phyloP scores from a whole-genome alignment of 1,140 invertebrate species.

The Aporrectodea caliginosa region DNA sequence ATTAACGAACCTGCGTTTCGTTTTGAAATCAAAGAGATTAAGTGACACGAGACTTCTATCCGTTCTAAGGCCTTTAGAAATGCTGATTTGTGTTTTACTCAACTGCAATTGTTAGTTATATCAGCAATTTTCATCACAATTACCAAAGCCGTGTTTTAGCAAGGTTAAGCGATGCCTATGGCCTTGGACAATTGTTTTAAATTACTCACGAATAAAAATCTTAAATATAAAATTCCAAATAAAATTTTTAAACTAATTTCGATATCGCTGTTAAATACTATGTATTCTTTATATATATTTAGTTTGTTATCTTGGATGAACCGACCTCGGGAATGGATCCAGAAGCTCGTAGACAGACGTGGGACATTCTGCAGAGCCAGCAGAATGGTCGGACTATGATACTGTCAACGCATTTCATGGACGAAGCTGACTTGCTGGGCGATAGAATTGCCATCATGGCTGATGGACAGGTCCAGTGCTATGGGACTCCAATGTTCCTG shows the following conservation, averaged over 20 bases:
- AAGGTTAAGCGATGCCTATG: neutral
- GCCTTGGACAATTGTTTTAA: neutral
- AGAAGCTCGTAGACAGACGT: constrained; percentile 31
- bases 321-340: constrained; percentile 37
- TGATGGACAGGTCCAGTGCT: constrained; percentile 72
- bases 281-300: constrained; percentile 1
- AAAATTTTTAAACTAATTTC: neutral
- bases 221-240: neutral
- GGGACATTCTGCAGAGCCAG: constrained; percentile 32
- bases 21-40: no score
- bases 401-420: constrained; percentile 95
- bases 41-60: no score
- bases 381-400: constrained; percentile 70
- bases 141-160: neutral
- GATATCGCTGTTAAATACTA: neutral
- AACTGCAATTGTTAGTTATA: neutral
- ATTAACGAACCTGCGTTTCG: neutral
- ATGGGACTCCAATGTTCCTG: constrained; percentile 61
- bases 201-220: neutral
- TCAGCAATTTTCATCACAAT: neutral
- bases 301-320: constrained; percentile 40
- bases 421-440: constrained; percentile 90
- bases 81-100: no score
- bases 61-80: no score
- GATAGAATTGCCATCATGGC: constrained; percentile 88